Evolutionary conservation across 2,797 vertebrate genomes (phyloP), one percentile per base, ranked within the genome.

Genomic region (Catharus ustulatus): DNA sequence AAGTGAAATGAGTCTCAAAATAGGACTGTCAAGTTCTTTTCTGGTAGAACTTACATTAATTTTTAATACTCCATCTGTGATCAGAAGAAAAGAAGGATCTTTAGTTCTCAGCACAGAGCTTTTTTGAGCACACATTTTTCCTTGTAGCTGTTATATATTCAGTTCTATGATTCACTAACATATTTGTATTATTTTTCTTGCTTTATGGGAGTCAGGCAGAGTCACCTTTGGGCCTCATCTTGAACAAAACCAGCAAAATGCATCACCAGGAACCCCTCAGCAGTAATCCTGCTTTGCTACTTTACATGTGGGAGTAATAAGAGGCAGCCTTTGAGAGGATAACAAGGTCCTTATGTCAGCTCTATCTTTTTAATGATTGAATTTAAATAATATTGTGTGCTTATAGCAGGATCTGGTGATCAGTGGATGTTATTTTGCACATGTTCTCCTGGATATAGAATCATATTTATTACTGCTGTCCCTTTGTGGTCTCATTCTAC

Each of bases 51-150:
- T 93, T 68, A 72, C 90, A 97, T 97, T 97, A 97, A 97, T 97
- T 96, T 97, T 97, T 97, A 97, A 97, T 97, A 91, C 91, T 93
- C 92, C 92, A 95, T 95, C 96, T 96, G 92, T 93, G 95, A 96
- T 95, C 93, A 97, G 95, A 91, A 93, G 95, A 93, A 90, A 90
- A 96, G 77, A 90, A 87, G 94, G 92, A 95, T 90, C 87, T 97
- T 96, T 94, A 87, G 75, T 93, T 97, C 93, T 89, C 55, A 67
- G 73, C 66, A 89, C 69, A 92, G 76, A 92, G 94, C 93, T 95
- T 95, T 96, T 95, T 54, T 81, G 76, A 94, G 93, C 84, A 73
- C 76, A 69, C 24, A 73, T 80, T 95, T 94, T 95, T 75, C 66
- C 79, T 86, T 46, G 54, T 93, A 82, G 80, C 78, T 19, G 5